These are phyloP conservation scores for Pseudopleuronectes americanus DNA, from an alignment of 2,797 vertebrate genomes.

Conservation along the genomic window DNA sequence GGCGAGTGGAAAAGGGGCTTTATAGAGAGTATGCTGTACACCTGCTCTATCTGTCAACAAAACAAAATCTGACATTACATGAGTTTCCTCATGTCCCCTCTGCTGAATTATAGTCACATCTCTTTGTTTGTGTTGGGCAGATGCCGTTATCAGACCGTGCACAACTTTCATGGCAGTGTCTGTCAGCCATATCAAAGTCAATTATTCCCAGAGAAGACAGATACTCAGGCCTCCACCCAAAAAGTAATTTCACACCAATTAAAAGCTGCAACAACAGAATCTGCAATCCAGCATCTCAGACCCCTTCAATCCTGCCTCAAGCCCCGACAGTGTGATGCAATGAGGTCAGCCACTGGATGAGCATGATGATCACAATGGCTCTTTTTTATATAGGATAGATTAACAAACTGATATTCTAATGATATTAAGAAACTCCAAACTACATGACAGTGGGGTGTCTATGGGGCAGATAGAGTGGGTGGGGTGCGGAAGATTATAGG, in stretches of 20 bases:
- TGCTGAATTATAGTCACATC: slow-evolving; percentile 29
- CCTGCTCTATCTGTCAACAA: not conserved
- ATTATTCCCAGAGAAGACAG: slow-evolving; percentile 64
- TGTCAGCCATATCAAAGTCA: slow-evolving; percentile 73
- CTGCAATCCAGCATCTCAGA: slow-evolving; percentile 45
- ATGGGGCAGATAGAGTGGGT: slow-evolving; percentile 2
- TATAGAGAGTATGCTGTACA: not conserved
- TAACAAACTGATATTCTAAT: slow-evolving; percentile 6
- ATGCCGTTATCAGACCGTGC: slow-evolving; percentile 39
- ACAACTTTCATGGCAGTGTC: slow-evolving; percentile 51
- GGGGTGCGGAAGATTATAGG: slow-evolving; percentile 11
- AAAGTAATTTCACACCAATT: slow-evolving; percentile 85
- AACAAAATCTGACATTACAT: not conserved
- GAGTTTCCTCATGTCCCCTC: not conserved
- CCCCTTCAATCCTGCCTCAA: slow-evolving; percentile 56
- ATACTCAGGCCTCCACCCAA: slow-evolving; percentile 67
- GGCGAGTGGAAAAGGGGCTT: too few relatives aligned
- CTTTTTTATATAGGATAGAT: slow-evolving; percentile 26
- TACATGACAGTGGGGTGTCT: slow-evolving; percentile 18
- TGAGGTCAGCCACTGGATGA: slow-evolving; percentile 64
- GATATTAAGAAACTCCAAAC: slow-evolving; percentile 29
- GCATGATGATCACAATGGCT: slow-evolving; percentile 53
- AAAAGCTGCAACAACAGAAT: slow-evolving; percentile 78
- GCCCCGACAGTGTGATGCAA: slow-evolving; percentile 69
- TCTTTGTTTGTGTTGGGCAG: slow-evolving; percentile 62